Evolutionary conservation across 2,113 vertebrate genomes (phyloP), one percentile per base, ranked within the genome.

Genomic region (Limnothrissa miodon): DNA sequence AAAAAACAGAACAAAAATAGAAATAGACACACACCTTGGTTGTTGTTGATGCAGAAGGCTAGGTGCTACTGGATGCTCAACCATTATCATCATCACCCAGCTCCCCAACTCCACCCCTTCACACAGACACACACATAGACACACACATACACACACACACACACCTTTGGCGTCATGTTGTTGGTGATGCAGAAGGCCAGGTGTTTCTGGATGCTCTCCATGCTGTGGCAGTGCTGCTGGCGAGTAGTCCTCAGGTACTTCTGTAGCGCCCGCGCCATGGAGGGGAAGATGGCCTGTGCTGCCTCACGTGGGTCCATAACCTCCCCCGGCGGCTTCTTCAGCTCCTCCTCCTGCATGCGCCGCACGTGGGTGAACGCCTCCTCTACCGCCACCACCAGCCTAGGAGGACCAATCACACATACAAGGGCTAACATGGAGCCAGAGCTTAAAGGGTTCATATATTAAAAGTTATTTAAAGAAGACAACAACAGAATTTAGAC

Each of bases 171-270:
- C 10, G 97, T 97, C 98, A 99, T 98, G 95, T 96, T 97, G 93
- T 98, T 95, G 89, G 95, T 96, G 93, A 99, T 95, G 93, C 97
- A 99, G 95, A 97, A 98, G 86, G 97, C 95, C 92, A 99, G 93
- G 86, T 99, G 98, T 88, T 97, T 96, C 92, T 99, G 95, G 90
- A 99, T 99, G 92, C 96, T 98, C 94, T 99, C 98, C 98, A 99
- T 99, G 94, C 96, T 99, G 93, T 99, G 97, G 90, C 96, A 97
- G 91, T 99, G 96, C 59, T 99, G 97, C 93, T 99, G 98, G 83
- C 96, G 95, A 0, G 97, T 99, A 89, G 97, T 97, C 7, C 97
- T 95, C 85, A 99, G 95, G 93, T 99, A 99, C 89, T 98, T 99
- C 95, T 99, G 98, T 84, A 99, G 92, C 0, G 97, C 97, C 33